Percentiles rank a stretch among this genome's conserved stretches.
Conservation (phyloP, 2,113 vertebrate species). For the Microcebus jonahi region DNA sequence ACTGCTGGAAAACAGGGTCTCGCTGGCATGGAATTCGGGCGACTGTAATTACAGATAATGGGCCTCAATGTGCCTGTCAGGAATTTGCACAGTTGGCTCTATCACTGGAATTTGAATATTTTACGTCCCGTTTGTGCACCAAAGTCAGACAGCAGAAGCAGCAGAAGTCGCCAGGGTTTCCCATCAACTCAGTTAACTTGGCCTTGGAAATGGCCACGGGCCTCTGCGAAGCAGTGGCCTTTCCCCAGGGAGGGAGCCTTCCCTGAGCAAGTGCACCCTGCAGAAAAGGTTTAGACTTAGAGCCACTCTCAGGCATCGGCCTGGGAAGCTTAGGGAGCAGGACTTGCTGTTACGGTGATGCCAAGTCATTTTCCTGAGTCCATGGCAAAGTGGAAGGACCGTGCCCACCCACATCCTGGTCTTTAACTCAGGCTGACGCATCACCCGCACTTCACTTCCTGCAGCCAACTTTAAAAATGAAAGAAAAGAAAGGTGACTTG, state of each 20-base stretch:
- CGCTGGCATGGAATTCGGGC: conserved; percentile 73
- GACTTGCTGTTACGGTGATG: background rate
- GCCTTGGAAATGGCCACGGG: background rate
- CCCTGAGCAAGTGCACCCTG: background rate
- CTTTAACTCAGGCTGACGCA: background rate
- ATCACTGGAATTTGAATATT: conserved; percentile 70
- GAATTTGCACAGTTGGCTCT: conserved; percentile 75
- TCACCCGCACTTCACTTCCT: background rate
- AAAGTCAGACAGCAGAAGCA: background rate
- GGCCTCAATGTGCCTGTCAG: conserved; percentile 73
- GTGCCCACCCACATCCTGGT: background rate
- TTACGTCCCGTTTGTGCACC: background rate
- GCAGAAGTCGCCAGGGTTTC: background rate
- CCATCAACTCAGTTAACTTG: background rate
- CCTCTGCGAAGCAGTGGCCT: background rate
- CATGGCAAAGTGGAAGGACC: background rate
- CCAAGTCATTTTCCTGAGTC: background rate
- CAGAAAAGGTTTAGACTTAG: background rate
- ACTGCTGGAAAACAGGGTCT: conserved; percentile 69
- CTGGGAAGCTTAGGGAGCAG: background rate
- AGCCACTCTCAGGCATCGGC: background rate
- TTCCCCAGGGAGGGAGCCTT: background rate
- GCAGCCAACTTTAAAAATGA: background rate
- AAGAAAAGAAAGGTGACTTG: background rate
- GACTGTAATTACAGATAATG: conserved; percentile 76